A percentile compares a stretch with the other conserved stretches of the same genome.
phyloP scores from a whole-genome alignment of 2,888 invertebrate genomes.

The Eulithis prunata region DNA sequence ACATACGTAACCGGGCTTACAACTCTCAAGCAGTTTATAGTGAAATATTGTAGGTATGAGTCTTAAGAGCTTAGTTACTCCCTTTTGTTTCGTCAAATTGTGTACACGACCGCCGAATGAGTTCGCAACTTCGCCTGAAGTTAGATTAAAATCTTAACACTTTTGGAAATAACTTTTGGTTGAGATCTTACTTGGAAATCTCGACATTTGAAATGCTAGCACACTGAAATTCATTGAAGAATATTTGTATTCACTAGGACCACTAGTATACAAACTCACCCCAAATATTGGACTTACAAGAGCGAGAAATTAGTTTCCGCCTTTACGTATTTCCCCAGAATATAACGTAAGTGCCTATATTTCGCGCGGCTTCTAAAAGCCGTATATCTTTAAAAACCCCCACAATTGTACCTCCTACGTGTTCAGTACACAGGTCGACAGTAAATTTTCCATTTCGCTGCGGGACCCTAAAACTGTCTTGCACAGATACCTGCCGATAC shows the following conservation, averaged over 20 bases:
- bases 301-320: background rate
- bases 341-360: constrained; percentile 3
- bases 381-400: constrained; percentile 33
- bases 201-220: too few species aligned
- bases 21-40: constrained; percentile 47
- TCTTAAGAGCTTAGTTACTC: constrained; percentile 48
- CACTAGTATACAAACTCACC: too few species aligned
- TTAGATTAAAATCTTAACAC: constrained; percentile 4
- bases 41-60: constrained; percentile 52
- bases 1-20: constrained; percentile 55
- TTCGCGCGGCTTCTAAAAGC: constrained; percentile 16
- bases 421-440: constrained; percentile 37
- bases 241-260: too few species aligned
- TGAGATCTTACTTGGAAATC: too few species aligned
- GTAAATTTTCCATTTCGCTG: constrained; percentile 40
- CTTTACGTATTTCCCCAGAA: background rate
- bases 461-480: constrained; percentile 43
- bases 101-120: constrained; percentile 3
- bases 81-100: constrained; percentile 31
- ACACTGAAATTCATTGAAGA: too few species aligned
- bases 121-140: background rate
- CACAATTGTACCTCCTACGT: constrained; percentile 30
- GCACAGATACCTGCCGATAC: constrained; percentile 43
- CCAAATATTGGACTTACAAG: too few species aligned
- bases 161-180: too few species aligned